Conservation (phyloP, 2,113 vertebrate genomes). For the Zapus hudsonius region DNA sequence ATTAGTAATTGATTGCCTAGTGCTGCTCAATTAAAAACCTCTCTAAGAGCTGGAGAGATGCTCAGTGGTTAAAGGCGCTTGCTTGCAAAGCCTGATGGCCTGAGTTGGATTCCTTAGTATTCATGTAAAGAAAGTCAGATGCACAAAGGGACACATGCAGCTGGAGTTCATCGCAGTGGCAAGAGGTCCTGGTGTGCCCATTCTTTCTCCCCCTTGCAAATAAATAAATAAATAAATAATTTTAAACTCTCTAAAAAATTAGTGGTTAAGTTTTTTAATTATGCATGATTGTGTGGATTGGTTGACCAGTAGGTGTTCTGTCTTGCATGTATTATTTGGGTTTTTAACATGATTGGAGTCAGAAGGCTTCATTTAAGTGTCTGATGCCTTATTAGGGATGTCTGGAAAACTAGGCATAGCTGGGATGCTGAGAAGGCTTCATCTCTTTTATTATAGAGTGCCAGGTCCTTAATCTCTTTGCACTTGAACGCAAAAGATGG, state of each 20-base stretch:
- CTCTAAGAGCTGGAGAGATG: neutral
- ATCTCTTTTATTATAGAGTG: neutral
- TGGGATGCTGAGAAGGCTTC: neutral
- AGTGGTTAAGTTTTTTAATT: constrained; percentile 22
- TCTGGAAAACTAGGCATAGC: neutral
- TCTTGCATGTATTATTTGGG: neutral
- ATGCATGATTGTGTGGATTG: neutral
- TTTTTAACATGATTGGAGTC: neutral
- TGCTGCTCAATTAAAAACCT: neutral
- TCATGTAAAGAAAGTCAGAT: too few relatives aligned
- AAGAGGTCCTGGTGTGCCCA: too few relatives aligned
- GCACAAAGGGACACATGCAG: too few relatives aligned
- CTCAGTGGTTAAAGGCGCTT: too few relatives aligned
- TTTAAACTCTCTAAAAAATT: neutral
- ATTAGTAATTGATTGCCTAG: constrained; percentile 26
- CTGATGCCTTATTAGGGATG: neutral
- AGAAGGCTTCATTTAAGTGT: neutral
- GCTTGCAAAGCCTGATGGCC: too few relatives aligned
- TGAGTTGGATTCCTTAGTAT: too few relatives aligned
- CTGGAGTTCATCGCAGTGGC: too few relatives aligned
- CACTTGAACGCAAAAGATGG: neutral
- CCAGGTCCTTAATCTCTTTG: neutral
- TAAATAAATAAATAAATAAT: too few relatives aligned
- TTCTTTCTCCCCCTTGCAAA: too few relatives aligned
- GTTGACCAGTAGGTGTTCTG: neutral